Evolutionary conservation across 2,888 invertebrate species (phyloP).

Genomic region (Eulithis prunata): DNA sequence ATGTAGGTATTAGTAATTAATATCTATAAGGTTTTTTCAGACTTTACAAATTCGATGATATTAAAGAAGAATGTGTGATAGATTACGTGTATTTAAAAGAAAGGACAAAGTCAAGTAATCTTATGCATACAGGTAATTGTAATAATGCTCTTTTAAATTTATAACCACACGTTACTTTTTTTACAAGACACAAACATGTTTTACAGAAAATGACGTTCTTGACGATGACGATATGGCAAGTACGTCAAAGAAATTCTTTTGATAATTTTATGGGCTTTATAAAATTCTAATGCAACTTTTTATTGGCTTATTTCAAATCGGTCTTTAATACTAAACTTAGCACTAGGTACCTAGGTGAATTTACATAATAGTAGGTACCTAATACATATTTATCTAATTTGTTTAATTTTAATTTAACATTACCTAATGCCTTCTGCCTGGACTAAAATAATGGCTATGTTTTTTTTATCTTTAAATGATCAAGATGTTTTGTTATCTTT

Average conservation of each 20-base stretch:
- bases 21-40: slow-evolving; percentile 21
- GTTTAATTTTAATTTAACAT: too few species aligned
- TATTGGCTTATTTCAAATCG: background rate
- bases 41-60: slow-evolving; percentile 26
- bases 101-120: slow-evolving; percentile 18
- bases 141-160: too few species aligned
- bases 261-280: background rate
- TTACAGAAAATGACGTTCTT: slow-evolving; percentile 31
- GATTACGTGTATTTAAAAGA: slow-evolving; percentile 25
- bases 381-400: too few species aligned
- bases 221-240: slow-evolving; percentile 35
- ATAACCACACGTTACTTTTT: too few species aligned
- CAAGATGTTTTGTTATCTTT: too few species aligned
- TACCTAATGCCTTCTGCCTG: too few species aligned
- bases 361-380: too few species aligned
- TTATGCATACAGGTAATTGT: slow-evolving; percentile 24
- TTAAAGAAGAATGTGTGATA: slow-evolving; percentile 24
- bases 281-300: background rate
- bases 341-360: too few species aligned
- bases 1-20: background rate
- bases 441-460: too few species aligned
- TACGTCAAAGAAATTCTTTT: slow-evolving; percentile 22
- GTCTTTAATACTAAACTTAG: too few species aligned
- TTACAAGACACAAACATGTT: background rate
- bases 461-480: too few species aligned